Evolutionary conservation across 2,113 vertebrate species (phyloP).

Genomic region (Lontra canadensis): DNA sequence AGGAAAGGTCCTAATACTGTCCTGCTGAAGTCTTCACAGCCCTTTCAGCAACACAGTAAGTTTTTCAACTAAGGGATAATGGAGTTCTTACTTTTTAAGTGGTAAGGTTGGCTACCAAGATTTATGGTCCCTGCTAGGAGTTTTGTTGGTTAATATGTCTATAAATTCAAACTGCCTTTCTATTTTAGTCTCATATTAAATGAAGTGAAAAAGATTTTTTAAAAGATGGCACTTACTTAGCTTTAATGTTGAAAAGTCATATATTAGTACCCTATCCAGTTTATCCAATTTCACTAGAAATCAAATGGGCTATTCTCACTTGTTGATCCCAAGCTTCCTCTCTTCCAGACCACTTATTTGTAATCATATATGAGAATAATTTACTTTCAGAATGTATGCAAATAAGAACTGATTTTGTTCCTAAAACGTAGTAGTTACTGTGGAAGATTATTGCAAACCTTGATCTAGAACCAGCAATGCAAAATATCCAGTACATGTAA

Average conservation of each 20-base stretch:
- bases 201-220: background rate
- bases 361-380: background rate
- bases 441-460: background rate
- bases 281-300: background rate
- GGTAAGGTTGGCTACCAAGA: background rate
- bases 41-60: background rate
- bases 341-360: background rate
- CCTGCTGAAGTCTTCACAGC: accelerated
- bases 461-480: background rate
- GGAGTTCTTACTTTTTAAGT: background rate
- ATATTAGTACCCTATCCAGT: background rate
- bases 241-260: background rate
- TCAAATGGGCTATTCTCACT: background rate
- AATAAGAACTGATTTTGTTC: background rate
- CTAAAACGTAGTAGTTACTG: background rate
- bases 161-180: background rate
- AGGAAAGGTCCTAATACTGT: background rate
- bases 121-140: background rate
- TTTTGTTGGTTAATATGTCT: background rate
- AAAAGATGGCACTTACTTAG: background rate
- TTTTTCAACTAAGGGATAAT: background rate
- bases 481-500: background rate
- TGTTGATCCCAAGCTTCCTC: background rate
- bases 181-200: background rate
- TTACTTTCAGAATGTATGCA: background rate